These are phyloP conservation scores for Harlomillsia oculata DNA, from an alignment of 1,140 invertebrate genomes.

Conservation along the genomic window DNA sequence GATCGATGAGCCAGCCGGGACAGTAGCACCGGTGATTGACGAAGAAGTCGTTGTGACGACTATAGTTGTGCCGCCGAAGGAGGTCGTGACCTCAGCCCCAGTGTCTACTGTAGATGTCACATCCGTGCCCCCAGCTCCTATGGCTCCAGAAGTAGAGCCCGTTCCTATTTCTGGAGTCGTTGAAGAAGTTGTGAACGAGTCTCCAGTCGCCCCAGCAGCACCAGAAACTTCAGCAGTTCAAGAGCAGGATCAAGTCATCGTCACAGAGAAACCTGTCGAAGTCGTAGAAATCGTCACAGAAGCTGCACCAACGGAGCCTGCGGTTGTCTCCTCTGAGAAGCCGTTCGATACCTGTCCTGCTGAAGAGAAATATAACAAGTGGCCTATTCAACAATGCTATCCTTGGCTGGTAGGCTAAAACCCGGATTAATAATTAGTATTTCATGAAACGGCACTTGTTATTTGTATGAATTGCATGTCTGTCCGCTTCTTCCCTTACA, in stretches of 20 bases:
- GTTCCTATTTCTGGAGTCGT: background rate
- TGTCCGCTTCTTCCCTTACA: background rate
- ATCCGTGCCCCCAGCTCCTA: background rate
- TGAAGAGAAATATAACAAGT: slow-evolving; percentile 12
- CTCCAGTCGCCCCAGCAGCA: background rate
- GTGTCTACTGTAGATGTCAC: background rate
- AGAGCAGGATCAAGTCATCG: background rate
- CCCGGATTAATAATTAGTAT: background rate
- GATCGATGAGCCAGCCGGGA: slow-evolving; percentile 1
- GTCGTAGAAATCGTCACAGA: too few relatives aligned
- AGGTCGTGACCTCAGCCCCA: too few relatives aligned
- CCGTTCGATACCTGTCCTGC: slow-evolving; percentile 8
- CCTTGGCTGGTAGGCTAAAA: slow-evolving; percentile 14
- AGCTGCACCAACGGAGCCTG: background rate
- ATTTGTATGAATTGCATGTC: too few relatives aligned
- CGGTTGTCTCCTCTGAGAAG: background rate
- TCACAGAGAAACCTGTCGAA: too few relatives aligned
- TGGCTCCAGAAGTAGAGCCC: background rate
- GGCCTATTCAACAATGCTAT: slow-evolving; percentile 16
- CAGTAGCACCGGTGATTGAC: background rate
- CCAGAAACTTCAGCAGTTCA: background rate
- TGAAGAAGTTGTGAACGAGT: too few relatives aligned
- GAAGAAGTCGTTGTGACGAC: background rate
- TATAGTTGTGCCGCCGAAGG: background rate
- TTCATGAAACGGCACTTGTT: background rate